Percentiles rank a stretch among this genome's conserved stretches.
phyloP scores from a whole-genome alignment of 2,888 invertebrate genomes.

The Nomada ruficornis region DNA sequence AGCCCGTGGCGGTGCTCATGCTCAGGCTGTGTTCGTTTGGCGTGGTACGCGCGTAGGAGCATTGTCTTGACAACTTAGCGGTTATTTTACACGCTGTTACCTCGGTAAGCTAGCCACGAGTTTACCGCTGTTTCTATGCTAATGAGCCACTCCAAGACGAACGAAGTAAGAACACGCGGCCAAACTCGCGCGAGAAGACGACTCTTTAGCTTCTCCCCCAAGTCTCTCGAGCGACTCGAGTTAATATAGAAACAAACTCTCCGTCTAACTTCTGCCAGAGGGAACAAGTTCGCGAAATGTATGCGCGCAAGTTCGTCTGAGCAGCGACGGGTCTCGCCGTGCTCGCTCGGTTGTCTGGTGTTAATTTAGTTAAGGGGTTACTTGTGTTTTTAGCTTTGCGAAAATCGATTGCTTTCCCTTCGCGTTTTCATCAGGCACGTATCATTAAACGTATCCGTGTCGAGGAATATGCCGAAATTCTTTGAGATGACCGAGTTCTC shows the following conservation, averaged over 20 bases:
- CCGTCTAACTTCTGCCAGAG: slow-evolving; percentile 28
- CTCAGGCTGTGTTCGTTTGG: slow-evolving; percentile 54
- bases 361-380: slow-evolving; percentile 32
- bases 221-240: slow-evolving; percentile 41
- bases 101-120: slow-evolving; percentile 83
- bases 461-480: no score
- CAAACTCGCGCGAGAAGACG: slow-evolving; percentile 1
- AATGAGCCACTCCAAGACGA: slow-evolving; percentile 75
- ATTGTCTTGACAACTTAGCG: slow-evolving; percentile 84
- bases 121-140: slow-evolving; percentile 84
- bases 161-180: slow-evolving; percentile 46
- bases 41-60: slow-evolving; percentile 65
- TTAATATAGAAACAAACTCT: slow-evolving; percentile 59
- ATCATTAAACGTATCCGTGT: not conserved
- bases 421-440: not conserved
- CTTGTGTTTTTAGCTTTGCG: no score
- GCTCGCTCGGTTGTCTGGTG: slow-evolving; percentile 24
- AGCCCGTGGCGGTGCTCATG: slow-evolving; percentile 70
- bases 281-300: slow-evolving; percentile 11
- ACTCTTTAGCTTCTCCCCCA: not conserved
- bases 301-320: slow-evolving; percentile 19
- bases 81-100: slow-evolving; percentile 85
- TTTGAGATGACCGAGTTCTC: no score
- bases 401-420: not conserved
- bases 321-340: not conserved